Evolutionary conservation across 2,797 vertebrate species (phyloP), one percentile per base, ranked within the genome.

Genomic region (Cyclura pinguis): DNA sequence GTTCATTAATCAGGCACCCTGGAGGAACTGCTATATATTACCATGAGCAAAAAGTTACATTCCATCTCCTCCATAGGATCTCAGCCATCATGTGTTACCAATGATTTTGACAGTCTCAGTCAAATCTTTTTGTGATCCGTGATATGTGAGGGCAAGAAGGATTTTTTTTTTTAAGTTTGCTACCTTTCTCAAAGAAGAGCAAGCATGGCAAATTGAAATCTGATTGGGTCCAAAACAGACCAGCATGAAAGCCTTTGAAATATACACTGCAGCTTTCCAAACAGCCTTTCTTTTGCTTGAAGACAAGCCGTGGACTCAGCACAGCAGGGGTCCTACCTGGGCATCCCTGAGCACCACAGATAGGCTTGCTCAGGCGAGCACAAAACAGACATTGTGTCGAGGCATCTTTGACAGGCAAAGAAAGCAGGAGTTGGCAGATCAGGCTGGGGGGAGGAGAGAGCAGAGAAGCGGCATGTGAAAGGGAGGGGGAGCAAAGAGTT

Each of bases 221-320:
- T 92, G 93, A 92, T 91, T 20, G 1, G 85, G 78, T 72, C 91
- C 91, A 93, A 93, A 85, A 80, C 72, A 90, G 82, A 89, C 90
- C 2, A 0, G 84, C 72, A 76, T 42, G 0, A 29, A 29, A 93
- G 47, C 72, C 38, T 83, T 90, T 90, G 80, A 90, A 91, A 69
- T 50, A 38, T 78, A 87, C 74, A 35, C 64, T 76, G 59, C 0
- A 2, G 0, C 1, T 62, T 4, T 92, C 92, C 9, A 69, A 95
- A 86, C 86, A 94, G 90, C 1, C 29, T 80, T 82, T 16, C 14
- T 24, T 55, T 87, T 13, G 59, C 83, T 93, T 14, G 14, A 84
- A 93, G 76, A 3, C 0, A 20, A 88, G 90, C 88, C 82, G 32
- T 55, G 84, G 84, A 92, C 32, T 67, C 50, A 0, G 38, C 72